Conservation (phyloP, 2,797 vertebrate genomes). For the Pristis pectinata region DNA sequence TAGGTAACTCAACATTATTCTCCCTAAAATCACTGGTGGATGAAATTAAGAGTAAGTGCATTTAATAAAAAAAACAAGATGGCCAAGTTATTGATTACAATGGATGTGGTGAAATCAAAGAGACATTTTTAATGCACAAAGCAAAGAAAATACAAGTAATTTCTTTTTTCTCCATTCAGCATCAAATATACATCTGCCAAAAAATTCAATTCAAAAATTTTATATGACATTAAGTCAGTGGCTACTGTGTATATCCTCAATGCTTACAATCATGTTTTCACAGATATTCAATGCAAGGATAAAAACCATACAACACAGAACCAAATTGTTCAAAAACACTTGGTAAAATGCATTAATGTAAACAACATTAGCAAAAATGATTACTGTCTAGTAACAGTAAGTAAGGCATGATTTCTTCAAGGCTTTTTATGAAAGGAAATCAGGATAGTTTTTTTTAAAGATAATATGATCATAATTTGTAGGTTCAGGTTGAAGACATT, state of each 20-base stretch:
- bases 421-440: background rate
- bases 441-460: background rate
- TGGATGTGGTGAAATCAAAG: conserved; percentile 94
- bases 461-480: background rate
- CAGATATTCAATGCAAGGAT: conserved; percentile 21
- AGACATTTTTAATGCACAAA: conserved; percentile 90
- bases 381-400: conserved; percentile 36
- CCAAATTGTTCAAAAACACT: conserved; percentile 36
- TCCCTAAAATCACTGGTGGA: conserved; percentile 99
- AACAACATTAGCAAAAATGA: conserved; percentile 35
- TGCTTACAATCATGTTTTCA: conserved; percentile 33
- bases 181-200: conserved; percentile 71
- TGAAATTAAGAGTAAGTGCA: conserved; percentile 99
- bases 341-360: conserved; percentile 35
- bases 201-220: conserved; percentile 59
- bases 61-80: conserved; percentile 99
- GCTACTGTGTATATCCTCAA: conserved; percentile 14
- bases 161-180: conserved; percentile 75
- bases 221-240: conserved; percentile 13
- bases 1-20: conserved; percentile 99
- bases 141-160: conserved; percentile 99
- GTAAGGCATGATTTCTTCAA: conserved; percentile 37
- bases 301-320: conserved; percentile 33
- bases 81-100: conserved; percentile 99
- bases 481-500: conserved; percentile 6